Evolutionary conservation across 2,888 invertebrate species (phyloP), one percentile per base, ranked within the genome.

Genomic region (Drosophila pegasa): DNA sequence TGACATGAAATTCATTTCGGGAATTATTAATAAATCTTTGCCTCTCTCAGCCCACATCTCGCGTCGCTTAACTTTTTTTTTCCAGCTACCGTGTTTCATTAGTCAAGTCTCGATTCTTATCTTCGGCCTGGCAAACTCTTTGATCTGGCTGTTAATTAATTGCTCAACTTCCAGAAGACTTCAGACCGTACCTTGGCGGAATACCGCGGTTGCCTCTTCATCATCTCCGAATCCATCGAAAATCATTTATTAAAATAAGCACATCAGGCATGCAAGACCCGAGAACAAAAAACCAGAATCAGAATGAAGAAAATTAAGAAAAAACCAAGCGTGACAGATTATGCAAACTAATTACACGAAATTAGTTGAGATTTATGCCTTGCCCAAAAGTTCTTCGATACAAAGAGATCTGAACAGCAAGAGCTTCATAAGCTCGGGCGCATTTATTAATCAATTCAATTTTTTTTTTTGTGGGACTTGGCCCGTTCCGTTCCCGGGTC

Each of bases 341-440:
- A 85, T 85, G 87, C 87, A 84, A 85, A 84, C 85, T 87, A 87
- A 85, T 87, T 85, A 87, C 80, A 81, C 74, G 81, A 85, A 86
- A 84, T 85, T 87, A 84, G 81, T 87, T 73, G 78, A 81, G 81
- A 85, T 85, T 87, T 84, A 85, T 85, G 81, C 81, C 71, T 58
- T 65, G 54, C 63, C 35, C 52, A 29, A 33, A 70, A 65, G 52
- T 70, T 74, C 70, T 48, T 58, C 41, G 29, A 40, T 59, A 37
- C n/a, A 33, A 41, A 35, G 10, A 33, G 31, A 20, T 31, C 48
- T 1, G 48, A 48, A 31, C 20, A 47, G 22, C 43, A 69, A 68
- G 59, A 70, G 59, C 41, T 57, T 33, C 25, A 37, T 48, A 55
- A 67, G 68, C 56, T 48, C 50, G 43, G 38, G 43, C 75, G 60